Percentiles rank a stretch among this genome's conserved stretches.
Evolutionary conservation across 2,888 invertebrate species (phyloP).

Genomic region (Glyphotaelius pellucidus): DNA sequence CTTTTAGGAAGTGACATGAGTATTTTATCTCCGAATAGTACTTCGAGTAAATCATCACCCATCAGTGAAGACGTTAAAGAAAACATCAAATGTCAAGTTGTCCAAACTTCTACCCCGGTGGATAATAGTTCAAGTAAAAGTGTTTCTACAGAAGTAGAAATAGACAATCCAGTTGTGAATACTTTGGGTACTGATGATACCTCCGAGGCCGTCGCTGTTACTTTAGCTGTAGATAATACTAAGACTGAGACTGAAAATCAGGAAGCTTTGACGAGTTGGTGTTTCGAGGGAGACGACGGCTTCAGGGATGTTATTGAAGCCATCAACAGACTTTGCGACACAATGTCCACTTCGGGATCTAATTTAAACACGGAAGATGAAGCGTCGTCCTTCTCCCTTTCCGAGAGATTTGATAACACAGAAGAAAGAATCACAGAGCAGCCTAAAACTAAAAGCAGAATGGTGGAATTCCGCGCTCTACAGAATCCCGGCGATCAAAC

Average conservation of each 20-base stretch:
- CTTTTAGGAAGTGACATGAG: constrained; percentile 46
- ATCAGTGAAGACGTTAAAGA: neutral
- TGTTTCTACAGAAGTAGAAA: neutral
- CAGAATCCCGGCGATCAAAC: neutral
- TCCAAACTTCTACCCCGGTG: neutral
- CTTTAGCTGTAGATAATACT: neutral
- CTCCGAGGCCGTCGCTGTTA: neutral
- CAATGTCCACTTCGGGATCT: constrained; percentile 71
- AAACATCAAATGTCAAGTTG: neutral
- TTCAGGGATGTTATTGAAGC: constrained; percentile 76
- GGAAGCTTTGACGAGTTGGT: constrained; percentile 57
- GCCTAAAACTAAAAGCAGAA: constrained; percentile 46
- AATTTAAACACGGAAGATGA: constrained; percentile 53
- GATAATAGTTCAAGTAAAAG: neutral
- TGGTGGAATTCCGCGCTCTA: neutral
- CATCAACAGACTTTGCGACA: constrained; percentile 75
- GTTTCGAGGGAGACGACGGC: constrained; percentile 62
- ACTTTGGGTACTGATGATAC: neutral
- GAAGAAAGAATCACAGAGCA: constrained; percentile 52
- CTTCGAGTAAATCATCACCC: neutral
- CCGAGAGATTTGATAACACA: neutral
- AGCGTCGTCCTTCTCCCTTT: constrained; percentile 31
- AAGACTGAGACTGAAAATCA: constrained; percentile 35
- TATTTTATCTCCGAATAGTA: constrained; percentile 45
- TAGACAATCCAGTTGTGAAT: constrained; percentile 17